phyloP scores from a whole-genome alignment of 1,140 invertebrate species.

The Asobara japonica region DNA sequence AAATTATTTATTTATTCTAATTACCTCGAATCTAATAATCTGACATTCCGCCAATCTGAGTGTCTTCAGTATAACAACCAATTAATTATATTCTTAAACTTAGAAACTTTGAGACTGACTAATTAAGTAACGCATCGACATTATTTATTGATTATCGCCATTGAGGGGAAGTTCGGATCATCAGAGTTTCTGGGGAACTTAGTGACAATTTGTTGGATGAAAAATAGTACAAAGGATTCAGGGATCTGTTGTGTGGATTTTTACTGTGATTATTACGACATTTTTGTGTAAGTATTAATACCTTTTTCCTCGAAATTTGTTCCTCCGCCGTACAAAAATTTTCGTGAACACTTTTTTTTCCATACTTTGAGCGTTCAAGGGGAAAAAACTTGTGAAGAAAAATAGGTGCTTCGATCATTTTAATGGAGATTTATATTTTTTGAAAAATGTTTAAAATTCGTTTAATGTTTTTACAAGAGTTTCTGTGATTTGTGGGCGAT shows the following conservation, averaged over 20 bases:
- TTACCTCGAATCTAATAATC: not conserved
- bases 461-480: not conserved
- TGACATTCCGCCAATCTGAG: not conserved
- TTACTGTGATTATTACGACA: not conserved
- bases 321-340: not conserved
- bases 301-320: constrained; percentile 6
- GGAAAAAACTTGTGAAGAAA: too few species aligned
- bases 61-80: not conserved
- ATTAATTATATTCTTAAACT: not conserved
- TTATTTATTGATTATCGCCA: not conserved
- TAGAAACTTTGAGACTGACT: constrained; percentile 14
- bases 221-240: too few species aligned
- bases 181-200: too few species aligned
- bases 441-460: too few species aligned
- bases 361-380: too few species aligned
- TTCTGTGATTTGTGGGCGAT: not conserved
- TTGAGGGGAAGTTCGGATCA: too few species aligned
- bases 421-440: too few species aligned
- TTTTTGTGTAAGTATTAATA: not conserved
- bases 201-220: too few species aligned
- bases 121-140: not conserved
- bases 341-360: not conserved
- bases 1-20: not conserved
- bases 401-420: too few species aligned
- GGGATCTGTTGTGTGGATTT: not conserved